Evolutionary conservation across 2,797 vertebrate species (phyloP).

Genomic region (Nannoperca obscura): DNA sequence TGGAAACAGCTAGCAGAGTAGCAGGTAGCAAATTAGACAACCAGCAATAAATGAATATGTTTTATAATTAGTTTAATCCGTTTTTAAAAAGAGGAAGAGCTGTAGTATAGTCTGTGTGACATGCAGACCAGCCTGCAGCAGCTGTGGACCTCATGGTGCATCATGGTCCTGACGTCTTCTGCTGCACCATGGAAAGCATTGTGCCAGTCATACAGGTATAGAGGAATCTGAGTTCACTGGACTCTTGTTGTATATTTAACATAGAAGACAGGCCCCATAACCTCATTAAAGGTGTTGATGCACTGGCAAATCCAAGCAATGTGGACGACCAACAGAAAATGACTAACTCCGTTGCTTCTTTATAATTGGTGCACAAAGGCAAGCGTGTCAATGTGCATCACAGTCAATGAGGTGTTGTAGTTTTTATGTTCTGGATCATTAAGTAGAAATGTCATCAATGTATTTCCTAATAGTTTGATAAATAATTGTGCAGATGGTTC

Average conservation of each 20-base stretch:
- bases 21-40: background rate
- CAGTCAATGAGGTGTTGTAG: background rate
- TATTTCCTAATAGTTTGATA: background rate
- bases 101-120: slow-evolving; percentile 2
- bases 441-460: background rate
- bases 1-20: background rate
- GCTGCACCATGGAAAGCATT: slow-evolving; percentile 65
- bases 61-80: background rate
- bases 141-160: background rate
- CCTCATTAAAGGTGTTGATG: slow-evolving; percentile 52
- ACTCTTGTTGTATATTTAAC: slow-evolving; percentile 58
- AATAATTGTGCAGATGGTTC: background rate
- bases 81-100: background rate
- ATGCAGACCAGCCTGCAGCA: background rate
- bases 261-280: slow-evolving; percentile 37
- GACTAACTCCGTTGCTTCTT: background rate
- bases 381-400: background rate
- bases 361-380: background rate
- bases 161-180: slow-evolving; percentile 16
- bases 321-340: slow-evolving; percentile 1
- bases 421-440: slow-evolving; percentile 10
- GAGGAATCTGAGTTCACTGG: slow-evolving; percentile 34
- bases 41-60: background rate
- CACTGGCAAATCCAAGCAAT: slow-evolving; percentile 11
- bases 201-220: background rate